phyloP scores from a whole-genome alignment of 2,888 invertebrate genomes.

The Tromatobia lineatoria region DNA sequence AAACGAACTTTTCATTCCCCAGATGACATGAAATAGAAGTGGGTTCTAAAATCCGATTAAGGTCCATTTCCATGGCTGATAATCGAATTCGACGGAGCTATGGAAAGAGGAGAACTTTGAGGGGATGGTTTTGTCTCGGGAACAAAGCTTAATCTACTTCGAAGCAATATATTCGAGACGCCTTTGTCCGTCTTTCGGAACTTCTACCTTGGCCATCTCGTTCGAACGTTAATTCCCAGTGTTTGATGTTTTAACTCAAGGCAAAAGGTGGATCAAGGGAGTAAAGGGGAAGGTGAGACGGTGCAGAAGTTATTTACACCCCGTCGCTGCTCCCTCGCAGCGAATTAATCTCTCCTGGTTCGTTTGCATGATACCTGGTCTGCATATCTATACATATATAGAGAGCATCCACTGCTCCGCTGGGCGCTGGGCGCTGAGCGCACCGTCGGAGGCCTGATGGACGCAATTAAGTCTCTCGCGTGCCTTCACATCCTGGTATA shows the following conservation, averaged over 20 bases:
- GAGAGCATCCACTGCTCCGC: conserved; percentile 49
- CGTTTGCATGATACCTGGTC: conserved; percentile 63
- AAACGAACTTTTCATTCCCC: neutral
- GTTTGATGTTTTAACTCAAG: conserved; percentile 22
- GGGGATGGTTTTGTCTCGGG: conserved; percentile 5
- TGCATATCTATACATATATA: conserved; percentile 28
- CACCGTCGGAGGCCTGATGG: conserved; percentile 63
- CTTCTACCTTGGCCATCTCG: neutral
- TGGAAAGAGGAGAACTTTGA: neutral
- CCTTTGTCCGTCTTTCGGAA: conserved; percentile 34
- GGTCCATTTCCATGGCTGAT: neutral
- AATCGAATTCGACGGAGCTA: conserved; percentile 2
- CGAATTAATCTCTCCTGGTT: conserved; percentile 33
- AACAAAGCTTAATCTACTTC: conserved; percentile 53
- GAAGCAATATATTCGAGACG: conserved; percentile 41
- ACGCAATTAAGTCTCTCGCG: conserved; percentile 77
- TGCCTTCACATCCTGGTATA: conserved; percentile 62
- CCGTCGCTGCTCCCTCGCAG: conserved; percentile 38
- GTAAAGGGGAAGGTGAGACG: conserved; percentile 9
- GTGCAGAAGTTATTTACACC: conserved; percentile 29
- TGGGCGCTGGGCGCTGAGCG: neutral
- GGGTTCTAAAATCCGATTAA: conserved; percentile 1
- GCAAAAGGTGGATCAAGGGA: neutral
- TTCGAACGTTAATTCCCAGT: conserved; percentile 32
- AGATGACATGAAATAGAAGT: neutral